Base-by-base conservation (phyloP, 35 echinoderm and acorn worm genomes). In the Apostichopus parvimensis region DNA sequence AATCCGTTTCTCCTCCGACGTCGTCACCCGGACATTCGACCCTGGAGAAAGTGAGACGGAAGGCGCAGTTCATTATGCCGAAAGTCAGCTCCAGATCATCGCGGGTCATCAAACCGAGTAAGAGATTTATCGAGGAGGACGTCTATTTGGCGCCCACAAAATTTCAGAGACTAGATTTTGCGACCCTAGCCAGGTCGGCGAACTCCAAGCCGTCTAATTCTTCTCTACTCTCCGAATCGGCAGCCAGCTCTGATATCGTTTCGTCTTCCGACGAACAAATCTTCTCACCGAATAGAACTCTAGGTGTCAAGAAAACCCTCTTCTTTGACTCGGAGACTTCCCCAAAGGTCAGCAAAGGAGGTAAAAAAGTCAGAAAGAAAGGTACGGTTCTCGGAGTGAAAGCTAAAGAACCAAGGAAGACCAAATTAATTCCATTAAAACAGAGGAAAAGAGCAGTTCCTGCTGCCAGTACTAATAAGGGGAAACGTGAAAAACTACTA, bases 101-200 rank as follows among this genome's bases (percentile, higher is more conserved):
- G 0, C 64, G 97, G 21, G 93, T 96, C 8, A 98, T 98, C 53
- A 98, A 96, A 77, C 97, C 97, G 13, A 92, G 92, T 65, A 98
- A 98, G 58, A 79, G 97, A 26, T 98, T 96, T 56, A 81, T 98
- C 28, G 97, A 96, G 77, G 93, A 94, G 59, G 90, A 83, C 21
- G 59, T 79, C 4, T 91, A 82, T 8, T 20, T 78, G 57, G 77
- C 78, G 5, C 78, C 93, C 8, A 94, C 86, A 15, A 83, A 85
- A n/a, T 78, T 61, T 53, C 72, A 77, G 53, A 55, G 77, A 60
- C 55, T 91, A 22, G 89, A 91, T 23, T 91, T 91, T 59, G 65
- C 80, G 24, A 86, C 93, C 15, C n/a, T 85, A 81, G 71, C 93
- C 54, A 14, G 79, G 14, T 94, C 80, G 1, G 78, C 62, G 11